Percentiles rank a stretch among this genome's conserved stretches.
These are phyloP conservation scores for Paedocypris sp. DNA, from an alignment of 2,113 vertebrate genomes.

Conservation along the genomic window DNA sequence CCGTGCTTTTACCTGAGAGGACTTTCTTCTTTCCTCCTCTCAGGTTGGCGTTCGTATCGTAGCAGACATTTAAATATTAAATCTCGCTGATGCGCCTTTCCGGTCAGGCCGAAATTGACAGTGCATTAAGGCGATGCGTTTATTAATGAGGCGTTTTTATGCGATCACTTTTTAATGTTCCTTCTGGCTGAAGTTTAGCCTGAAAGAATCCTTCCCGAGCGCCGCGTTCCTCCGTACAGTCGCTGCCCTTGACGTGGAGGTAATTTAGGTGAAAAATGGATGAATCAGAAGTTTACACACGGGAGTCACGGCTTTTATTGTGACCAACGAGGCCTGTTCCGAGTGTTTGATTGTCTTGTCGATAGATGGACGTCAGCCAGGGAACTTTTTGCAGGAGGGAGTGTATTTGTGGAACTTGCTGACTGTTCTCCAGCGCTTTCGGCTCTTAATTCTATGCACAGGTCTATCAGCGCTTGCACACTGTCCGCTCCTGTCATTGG, in stretches of 20 bases:
- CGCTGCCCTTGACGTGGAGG: slow-evolving; percentile 13
- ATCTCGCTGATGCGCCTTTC: neutral
- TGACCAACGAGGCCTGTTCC: slow-evolving; percentile 28
- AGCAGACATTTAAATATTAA: neutral
- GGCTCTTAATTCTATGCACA: neutral
- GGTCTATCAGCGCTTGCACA: neutral
- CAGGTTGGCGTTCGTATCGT: neutral
- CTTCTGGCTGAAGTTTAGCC: neutral
- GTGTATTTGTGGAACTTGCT: slow-evolving; percentile 36
- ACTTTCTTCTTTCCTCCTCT: neutral
- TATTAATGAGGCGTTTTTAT: neutral
- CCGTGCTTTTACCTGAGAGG: neutral
- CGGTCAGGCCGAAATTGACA: neutral
- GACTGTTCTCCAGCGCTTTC: slow-evolving; percentile 11
- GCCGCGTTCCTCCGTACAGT: slow-evolving; percentile 34
- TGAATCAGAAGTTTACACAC: slow-evolving; percentile 35
- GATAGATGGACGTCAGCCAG: slow-evolving; percentile 32
- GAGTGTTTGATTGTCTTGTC: slow-evolving; percentile 34
- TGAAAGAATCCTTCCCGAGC: neutral
- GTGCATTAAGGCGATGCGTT: neutral
- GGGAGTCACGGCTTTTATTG: slow-evolving; percentile 33
- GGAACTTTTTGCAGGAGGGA: slow-evolving; percentile 32
- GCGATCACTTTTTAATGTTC: neutral
- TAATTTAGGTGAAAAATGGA: slow-evolving; percentile 40
- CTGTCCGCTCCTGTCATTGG: too few relatives aligned